These are phyloP conservation scores for Alitta virens DNA, from an alignment of 2,888 invertebrate genomes.

Conservation along the genomic window DNA sequence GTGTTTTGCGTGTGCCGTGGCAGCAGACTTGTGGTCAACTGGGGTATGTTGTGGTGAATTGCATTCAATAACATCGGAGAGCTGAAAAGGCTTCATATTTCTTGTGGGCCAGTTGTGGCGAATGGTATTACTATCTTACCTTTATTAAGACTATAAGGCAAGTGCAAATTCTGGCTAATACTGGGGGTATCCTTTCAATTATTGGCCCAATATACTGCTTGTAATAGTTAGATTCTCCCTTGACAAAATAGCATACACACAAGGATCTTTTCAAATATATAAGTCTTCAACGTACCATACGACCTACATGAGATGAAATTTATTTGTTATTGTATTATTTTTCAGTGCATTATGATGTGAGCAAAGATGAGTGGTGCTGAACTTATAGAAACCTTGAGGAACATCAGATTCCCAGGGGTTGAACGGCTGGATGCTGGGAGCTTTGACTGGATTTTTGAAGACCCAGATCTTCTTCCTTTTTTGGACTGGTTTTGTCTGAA, in stretches of 20 bases:
- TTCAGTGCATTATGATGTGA: background rate
- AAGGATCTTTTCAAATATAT: background rate
- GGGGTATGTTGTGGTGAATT: no score
- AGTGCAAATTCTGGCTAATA: no score
- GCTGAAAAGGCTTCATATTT: no score
- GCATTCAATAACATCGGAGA: no score
- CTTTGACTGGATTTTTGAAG: constrained; percentile 28
- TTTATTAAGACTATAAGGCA: no score
- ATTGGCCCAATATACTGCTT: no score
- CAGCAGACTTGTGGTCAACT: no score
- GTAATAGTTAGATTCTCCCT: no score
- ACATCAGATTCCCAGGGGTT: constrained; percentile 40
- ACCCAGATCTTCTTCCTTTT: constrained; percentile 18
- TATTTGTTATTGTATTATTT: background rate
- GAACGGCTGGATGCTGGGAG: constrained; percentile 31
- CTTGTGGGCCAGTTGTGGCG: no score
- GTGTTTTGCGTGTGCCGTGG: no score
- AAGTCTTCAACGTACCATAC: background rate
- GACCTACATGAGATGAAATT: background rate
- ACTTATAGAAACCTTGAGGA: constrained; percentile 38
- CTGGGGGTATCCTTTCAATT: background rate
- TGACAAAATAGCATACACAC: no score
- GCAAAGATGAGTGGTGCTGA: constrained; percentile 40
- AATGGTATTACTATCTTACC: no score
- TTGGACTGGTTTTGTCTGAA: constrained; percentile 28